Evolutionary conservation across 2,888 invertebrate genomes (phyloP).

Genomic region (Baronia brevicornis): DNA sequence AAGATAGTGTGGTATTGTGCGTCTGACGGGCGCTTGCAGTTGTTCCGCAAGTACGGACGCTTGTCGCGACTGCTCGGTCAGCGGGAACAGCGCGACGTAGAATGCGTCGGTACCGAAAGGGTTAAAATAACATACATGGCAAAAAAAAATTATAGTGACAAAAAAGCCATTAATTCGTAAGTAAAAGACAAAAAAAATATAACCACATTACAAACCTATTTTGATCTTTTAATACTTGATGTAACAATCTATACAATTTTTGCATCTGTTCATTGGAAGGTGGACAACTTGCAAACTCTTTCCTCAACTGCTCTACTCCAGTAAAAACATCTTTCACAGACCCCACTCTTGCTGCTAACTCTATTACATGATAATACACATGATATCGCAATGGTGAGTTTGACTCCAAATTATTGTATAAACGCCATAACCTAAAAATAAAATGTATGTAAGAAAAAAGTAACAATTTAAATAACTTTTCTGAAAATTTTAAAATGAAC

Average conservation of each 20-base stretch:
- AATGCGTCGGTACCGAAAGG: no score
- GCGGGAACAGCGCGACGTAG: no score
- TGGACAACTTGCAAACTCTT: constrained; percentile 85
- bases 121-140: no score
- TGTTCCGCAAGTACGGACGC: no score
- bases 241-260: constrained; percentile 89
- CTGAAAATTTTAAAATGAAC: no score
- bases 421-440: constrained; percentile 85
- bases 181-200: no score
- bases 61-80: no score
- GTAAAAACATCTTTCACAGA: constrained; percentile 89
- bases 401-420: constrained; percentile 93
- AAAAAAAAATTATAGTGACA: no score
- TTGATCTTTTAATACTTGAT: constrained; percentile 91
- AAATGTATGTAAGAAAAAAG: constrained; percentile 3
- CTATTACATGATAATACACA: constrained; percentile 93
- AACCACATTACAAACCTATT: constrained; percentile 80
- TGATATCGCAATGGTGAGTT: constrained; percentile 91
- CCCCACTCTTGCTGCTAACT: constrained; percentile 91
- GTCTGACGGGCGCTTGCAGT: no score
- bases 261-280: constrained; percentile 94
- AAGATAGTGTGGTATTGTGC: no score
- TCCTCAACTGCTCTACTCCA: constrained; percentile 87
- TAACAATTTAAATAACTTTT: constrained; percentile 1
- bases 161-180: no score